Conservation (phyloP, 1,140 invertebrate genomes). For the Melanaphis sacchari region DNA sequence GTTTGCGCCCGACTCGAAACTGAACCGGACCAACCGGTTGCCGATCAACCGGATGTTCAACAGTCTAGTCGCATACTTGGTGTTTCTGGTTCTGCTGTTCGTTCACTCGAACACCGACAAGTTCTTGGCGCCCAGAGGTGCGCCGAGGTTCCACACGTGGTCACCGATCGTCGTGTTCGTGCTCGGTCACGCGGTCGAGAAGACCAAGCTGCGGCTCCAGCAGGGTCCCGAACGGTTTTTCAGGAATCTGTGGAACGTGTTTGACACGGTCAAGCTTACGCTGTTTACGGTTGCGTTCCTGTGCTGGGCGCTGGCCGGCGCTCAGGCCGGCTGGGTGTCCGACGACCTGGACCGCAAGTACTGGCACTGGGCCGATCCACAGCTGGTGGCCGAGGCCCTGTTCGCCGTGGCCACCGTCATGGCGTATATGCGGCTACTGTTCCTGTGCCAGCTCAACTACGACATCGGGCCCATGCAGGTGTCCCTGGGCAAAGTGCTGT, state of each 20-base stretch:
- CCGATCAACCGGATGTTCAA: slow-evolving; percentile 70
- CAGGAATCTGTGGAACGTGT: slow-evolving; percentile 77
- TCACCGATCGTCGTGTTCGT: slow-evolving; percentile 67
- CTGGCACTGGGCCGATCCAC: slow-evolving; percentile 76
- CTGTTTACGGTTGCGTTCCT: slow-evolving; percentile 65
- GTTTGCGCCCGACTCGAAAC: slow-evolving; percentile 64
- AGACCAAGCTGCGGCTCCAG: slow-evolving; percentile 68
- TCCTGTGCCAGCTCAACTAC: slow-evolving; percentile 69
- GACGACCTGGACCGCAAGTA: slow-evolving; percentile 69
- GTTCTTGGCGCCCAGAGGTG: slow-evolving; percentile 64
- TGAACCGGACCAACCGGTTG: slow-evolving; percentile 65
- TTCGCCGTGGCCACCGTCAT: slow-evolving; percentile 78
- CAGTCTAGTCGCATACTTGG: slow-evolving; percentile 69
- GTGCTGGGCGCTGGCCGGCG: slow-evolving; percentile 66
- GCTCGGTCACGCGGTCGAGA: slow-evolving; percentile 63
- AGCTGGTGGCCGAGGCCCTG: slow-evolving; percentile 75
- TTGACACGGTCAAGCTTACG: slow-evolving; percentile 74
- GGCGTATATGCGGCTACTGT: slow-evolving; percentile 69
- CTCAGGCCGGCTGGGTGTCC: slow-evolving; percentile 66
- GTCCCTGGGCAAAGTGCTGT: slow-evolving; percentile 69
- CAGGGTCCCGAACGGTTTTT: slow-evolving; percentile 75
- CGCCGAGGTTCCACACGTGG: slow-evolving; percentile 71
- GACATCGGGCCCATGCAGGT: slow-evolving; percentile 71
- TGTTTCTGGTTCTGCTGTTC: slow-evolving; percentile 71
- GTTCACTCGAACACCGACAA: slow-evolving; percentile 68